A percentile compares a stretch with the other conserved stretches of the same genome.
Evolutionary conservation across 2,113 vertebrate species (phyloP).

Genomic region (Forbesichthys papilliferus): DNA sequence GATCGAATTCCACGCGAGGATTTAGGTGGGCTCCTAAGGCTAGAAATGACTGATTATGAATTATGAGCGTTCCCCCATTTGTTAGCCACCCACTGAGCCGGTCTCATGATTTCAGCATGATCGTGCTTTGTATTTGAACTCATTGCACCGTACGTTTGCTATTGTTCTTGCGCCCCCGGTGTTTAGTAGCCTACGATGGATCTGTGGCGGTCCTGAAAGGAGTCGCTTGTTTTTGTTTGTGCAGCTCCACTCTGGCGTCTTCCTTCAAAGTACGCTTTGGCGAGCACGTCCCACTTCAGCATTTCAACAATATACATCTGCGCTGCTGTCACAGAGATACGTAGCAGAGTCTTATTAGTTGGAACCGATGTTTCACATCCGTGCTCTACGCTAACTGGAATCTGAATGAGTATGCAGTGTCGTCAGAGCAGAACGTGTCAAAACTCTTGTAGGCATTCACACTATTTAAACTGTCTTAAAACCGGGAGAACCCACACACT

Average conservation of each 20-base stretch:
- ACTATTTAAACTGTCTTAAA: not conserved
- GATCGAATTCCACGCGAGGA: conserved; percentile 47
- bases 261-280: conserved; percentile 2
- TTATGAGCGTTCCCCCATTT: conserved; percentile 47
- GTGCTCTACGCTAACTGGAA: no score
- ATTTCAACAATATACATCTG: conserved; percentile 12
- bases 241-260: conserved; percentile 4
- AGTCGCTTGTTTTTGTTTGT: no score
- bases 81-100: conserved; percentile 69
- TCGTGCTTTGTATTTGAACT: conserved; percentile 62
- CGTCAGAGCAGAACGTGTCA: not conserved
- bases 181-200: conserved; percentile 24
- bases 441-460: no score
- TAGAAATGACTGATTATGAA: conserved; percentile 47
- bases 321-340: not conserved
- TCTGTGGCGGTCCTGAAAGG: conserved; percentile 2
- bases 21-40: conserved; percentile 54
- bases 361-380: no score
- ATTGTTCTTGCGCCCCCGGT: conserved; percentile 58
- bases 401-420: conserved; percentile 17
- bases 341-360: no score
- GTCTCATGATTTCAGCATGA: conserved; percentile 73
- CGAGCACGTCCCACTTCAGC: conserved; percentile 15
- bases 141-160: conserved; percentile 27
- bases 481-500: not conserved